Evolutionary conservation across 2,797 vertebrate genomes (phyloP).

Genomic region (Pantherophis alleghaniensis): DNA sequence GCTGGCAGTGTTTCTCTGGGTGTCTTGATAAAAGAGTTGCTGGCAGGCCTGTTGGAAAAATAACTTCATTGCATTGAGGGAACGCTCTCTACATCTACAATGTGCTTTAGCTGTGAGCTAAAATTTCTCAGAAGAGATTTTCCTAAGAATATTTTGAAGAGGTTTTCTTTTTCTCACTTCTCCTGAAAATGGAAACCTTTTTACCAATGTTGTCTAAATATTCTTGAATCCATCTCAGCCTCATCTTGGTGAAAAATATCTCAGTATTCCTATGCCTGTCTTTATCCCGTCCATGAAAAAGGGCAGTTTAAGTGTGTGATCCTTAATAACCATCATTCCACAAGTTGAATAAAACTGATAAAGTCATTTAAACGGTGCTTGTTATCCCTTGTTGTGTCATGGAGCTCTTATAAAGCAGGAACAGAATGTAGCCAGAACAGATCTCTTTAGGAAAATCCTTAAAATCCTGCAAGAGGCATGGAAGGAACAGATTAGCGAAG

Average conservation of each 20-base stretch:
- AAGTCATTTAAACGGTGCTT: not conserved
- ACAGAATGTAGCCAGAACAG: not conserved
- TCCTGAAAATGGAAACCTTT: not conserved
- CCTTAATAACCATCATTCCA: not conserved
- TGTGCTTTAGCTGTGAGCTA: not conserved
- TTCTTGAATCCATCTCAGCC: not conserved
- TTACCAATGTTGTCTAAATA: not conserved
- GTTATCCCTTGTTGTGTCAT: not conserved
- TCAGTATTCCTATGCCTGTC: not conserved
- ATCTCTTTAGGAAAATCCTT: not conserved
- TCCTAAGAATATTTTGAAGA: too few relatives aligned
- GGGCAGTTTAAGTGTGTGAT: not conserved
- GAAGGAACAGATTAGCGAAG: not conserved
- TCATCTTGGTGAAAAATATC: not conserved
- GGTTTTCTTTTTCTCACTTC: not conserved
- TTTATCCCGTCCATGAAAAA: not conserved
- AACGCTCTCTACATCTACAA: not conserved
- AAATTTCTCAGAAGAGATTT: not conserved
- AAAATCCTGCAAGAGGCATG: not conserved
- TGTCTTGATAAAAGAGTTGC: not conserved
- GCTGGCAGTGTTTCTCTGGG: not conserved
- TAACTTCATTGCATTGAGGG: not conserved
- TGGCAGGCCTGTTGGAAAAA: not conserved
- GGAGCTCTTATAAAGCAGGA: not conserved
- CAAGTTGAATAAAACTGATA: not conserved